Percentiles rank a stretch among this genome's conserved stretches.
phyloP scores from a whole-genome alignment of 2,113 vertebrate genomes.

The Oryzias woworae region DNA sequence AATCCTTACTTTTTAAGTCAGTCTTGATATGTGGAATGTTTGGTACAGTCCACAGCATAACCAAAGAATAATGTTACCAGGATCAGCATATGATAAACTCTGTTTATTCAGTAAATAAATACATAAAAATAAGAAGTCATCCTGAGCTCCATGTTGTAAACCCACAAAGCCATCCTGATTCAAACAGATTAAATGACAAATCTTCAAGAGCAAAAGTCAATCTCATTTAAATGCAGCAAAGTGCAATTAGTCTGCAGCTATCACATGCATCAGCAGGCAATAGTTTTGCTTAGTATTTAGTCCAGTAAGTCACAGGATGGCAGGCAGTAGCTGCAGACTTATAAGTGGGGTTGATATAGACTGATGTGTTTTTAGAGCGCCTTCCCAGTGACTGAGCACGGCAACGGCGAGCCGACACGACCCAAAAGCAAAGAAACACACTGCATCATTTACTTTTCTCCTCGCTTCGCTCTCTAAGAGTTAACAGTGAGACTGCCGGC shows the following conservation, averaged over 20 bases:
- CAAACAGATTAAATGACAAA: constrained; percentile 38
- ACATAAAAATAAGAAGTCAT: too few species aligned
- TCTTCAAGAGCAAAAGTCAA: constrained; percentile 44
- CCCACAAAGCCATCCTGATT: constrained; percentile 26
- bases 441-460: constrained; percentile 60
- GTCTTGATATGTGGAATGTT: too few species aligned
- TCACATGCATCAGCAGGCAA: constrained; percentile 54
- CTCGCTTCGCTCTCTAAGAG: constrained; percentile 62
- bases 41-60: too few species aligned
- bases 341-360: constrained; percentile 64
- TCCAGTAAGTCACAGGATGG: constrained; percentile 28
- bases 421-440: constrained; percentile 32
- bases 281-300: constrained; percentile 51
- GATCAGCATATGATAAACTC: too few species aligned
- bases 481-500: constrained; percentile 69
- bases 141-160: neutral
- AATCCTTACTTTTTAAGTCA: too few species aligned
- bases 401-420: constrained; percentile 18
- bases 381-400: constrained; percentile 55
- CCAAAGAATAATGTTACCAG: too few species aligned
- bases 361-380: constrained; percentile 64
- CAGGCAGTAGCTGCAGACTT: constrained; percentile 36
- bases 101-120: too few species aligned
- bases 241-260: constrained; percentile 49
- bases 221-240: constrained; percentile 43